Evolutionary conservation across 2,888 invertebrate genomes (phyloP).

Genomic region (Caprella mutica): DNA sequence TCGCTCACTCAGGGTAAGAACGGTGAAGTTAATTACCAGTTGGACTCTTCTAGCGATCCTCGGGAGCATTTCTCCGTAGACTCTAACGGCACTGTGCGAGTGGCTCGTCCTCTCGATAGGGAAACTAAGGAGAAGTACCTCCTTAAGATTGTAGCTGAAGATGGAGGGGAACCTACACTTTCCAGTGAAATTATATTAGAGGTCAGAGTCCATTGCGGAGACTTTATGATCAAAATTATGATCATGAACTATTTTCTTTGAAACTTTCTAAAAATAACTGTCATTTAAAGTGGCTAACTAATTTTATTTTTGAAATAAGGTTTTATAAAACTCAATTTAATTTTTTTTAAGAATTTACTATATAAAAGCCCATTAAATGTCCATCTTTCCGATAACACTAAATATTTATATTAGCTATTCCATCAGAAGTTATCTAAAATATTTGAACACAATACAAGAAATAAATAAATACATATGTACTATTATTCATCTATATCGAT

Average conservation of each 20-base stretch:
- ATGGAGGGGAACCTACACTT: slow-evolving; percentile 82
- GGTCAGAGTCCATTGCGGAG: too few species aligned
- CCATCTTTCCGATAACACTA: background rate
- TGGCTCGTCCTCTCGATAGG: slow-evolving; percentile 68
- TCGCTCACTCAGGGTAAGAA: slow-evolving; percentile 10
- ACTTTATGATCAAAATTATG: too few species aligned
- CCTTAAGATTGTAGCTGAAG: slow-evolving; percentile 88
- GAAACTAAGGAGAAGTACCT: slow-evolving; percentile 91
- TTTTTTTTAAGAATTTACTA: too few species aligned
- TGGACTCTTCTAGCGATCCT: slow-evolving; percentile 80
- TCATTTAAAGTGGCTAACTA: too few species aligned
- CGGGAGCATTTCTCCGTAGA: slow-evolving; percentile 88
- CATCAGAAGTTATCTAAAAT: background rate
- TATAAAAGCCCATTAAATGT: background rate
- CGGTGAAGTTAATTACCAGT: slow-evolving; percentile 57
- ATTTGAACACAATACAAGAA: background rate
- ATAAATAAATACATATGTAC: too few species aligned
- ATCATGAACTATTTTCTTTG: too few species aligned
- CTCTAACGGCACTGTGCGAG: slow-evolving; percentile 78
- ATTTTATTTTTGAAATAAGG: too few species aligned
- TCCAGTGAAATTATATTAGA: too few species aligned
- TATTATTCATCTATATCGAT: too few species aligned
- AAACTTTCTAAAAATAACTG: too few species aligned
- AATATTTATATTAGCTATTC: background rate
- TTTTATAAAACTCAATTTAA: too few species aligned